Evolutionary conservation across 2,113 vertebrate genomes (phyloP), one percentile per base, ranked within the genome.

Genomic region (Seriola dumerili): DNA sequence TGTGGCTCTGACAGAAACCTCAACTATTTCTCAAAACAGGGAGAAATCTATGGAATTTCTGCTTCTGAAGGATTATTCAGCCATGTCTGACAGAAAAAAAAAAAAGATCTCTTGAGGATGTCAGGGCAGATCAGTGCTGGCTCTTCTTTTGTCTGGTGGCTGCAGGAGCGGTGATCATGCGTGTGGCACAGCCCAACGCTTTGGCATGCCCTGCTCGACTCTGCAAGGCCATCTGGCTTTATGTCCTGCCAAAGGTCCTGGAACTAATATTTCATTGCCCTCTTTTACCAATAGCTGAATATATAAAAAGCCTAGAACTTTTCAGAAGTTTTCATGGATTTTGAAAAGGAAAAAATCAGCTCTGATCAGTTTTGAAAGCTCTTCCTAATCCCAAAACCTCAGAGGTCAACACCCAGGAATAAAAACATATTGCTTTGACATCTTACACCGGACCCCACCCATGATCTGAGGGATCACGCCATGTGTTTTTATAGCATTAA

Each of bases 221-320:
- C 78, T 76, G 23, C 50, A 72, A 68, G 80, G 48, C 85, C 88
- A 84, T 87, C 83, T 84, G 83, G 78, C 69, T 78, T 62, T 16
- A 54, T 57, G 66, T 85, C 57, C 78, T 73, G 84, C 85, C 88
- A 90, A 68, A 76, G 50, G 42, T 63, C 69, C 34, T 52, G 38
- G 14, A 32, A 76, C 6, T 75, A 50, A 77, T 23, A 65, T 70
- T 63, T 70, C 29, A 23, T 2, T 66, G 58, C 11, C 65, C 48
- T 25, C 36, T 57, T 11, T 19, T 23, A 32, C 9, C 17, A 38
- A 9, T 11, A 4, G 19, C 38, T 23, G 3, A 58, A 52, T 25
- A 34, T 19, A 54, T 13, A 44, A 14, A 71, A 65, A 61, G 9
- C 16, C 21, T 23, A 25, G 12, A 23, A 78, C 42, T 67, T 76